Evolutionary conservation across 1,140 invertebrate genomes (phyloP).

Genomic region (Elysia chlorotica): DNA sequence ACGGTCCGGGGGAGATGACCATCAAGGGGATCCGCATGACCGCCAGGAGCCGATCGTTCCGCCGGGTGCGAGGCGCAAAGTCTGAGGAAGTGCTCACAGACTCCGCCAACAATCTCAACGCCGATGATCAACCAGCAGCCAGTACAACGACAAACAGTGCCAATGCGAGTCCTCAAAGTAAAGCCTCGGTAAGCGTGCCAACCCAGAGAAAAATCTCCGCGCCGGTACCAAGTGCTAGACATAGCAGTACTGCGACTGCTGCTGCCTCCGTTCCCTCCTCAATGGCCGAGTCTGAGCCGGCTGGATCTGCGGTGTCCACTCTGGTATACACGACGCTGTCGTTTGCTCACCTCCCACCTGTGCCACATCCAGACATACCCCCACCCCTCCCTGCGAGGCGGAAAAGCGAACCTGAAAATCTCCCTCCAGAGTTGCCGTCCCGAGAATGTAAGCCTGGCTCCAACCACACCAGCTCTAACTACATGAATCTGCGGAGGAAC

Average conservation of each 20-base stretch:
- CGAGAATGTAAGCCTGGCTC: not conserved
- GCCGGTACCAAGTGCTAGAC: not conserved
- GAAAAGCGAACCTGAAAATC: no score
- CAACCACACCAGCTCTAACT: not conserved
- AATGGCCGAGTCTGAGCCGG: not conserved
- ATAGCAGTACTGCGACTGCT: not conserved
- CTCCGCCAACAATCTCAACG: not conserved
- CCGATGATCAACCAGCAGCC: not conserved
- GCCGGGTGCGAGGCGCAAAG: constrained; percentile 28
- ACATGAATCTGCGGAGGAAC: not conserved
- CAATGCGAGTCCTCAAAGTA: not conserved
- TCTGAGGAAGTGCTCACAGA: constrained; percentile 5
- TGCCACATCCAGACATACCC: no score
- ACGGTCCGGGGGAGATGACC: constrained; percentile 27
- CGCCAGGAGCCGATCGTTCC: constrained; percentile 44
- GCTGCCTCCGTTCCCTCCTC: not conserved
- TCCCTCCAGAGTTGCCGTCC: not conserved
- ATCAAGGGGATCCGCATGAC: constrained; percentile 46
- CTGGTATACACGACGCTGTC: no score
- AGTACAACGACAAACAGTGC: not conserved
- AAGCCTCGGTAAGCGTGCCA: not conserved
- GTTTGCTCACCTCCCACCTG: no score
- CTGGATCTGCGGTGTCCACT: no score
- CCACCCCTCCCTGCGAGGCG: no score
- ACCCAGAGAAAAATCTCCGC: not conserved